phyloP scores from a whole-genome alignment of 1,140 invertebrate genomes.

The Leptinotarsa undecemlineata region DNA sequence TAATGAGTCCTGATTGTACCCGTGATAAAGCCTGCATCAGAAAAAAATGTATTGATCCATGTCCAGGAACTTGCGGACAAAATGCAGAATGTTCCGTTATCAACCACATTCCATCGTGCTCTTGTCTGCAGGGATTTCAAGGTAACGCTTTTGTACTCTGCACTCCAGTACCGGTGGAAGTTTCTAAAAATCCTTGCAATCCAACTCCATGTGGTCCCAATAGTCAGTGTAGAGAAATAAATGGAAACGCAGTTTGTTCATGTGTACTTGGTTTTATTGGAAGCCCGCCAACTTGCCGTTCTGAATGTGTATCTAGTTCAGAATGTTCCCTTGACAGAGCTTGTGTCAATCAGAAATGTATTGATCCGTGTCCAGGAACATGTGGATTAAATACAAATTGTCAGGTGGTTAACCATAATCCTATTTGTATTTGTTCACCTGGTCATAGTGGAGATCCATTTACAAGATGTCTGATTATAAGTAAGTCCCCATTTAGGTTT shows the following conservation, averaged over 20 bases:
- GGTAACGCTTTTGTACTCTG: constrained; percentile 75
- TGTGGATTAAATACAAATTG: constrained; percentile 68
- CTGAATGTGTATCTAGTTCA: constrained; percentile 65
- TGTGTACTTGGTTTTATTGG: constrained; percentile 67
- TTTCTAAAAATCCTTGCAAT: constrained; percentile 60
- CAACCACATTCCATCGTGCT: constrained; percentile 74
- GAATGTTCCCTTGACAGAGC: constrained; percentile 67
- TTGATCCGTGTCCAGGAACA: constrained; percentile 66
- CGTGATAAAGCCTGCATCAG: constrained; percentile 70
- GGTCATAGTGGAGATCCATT: constrained; percentile 67
- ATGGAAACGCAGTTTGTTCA: constrained; percentile 64
- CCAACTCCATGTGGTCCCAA: constrained; percentile 68
- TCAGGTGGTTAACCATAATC: constrained; percentile 65
- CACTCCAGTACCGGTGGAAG: constrained; percentile 54
- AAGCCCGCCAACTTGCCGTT: constrained; percentile 66
- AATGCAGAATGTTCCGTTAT: constrained; percentile 70
- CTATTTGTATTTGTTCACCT: constrained; percentile 64
- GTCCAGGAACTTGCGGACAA: constrained; percentile 70
- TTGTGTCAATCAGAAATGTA: constrained; percentile 67
- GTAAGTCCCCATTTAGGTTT: constrained; percentile 46
- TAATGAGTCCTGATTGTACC: constrained; percentile 67
- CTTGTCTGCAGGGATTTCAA: constrained; percentile 66
- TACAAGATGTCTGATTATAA: constrained; percentile 59
- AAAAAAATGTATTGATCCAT: constrained; percentile 77
- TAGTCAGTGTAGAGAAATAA: constrained; percentile 65